Conservation (phyloP, 1,140 invertebrate genomes). For the Mycetomoellerius zeteki region DNA sequence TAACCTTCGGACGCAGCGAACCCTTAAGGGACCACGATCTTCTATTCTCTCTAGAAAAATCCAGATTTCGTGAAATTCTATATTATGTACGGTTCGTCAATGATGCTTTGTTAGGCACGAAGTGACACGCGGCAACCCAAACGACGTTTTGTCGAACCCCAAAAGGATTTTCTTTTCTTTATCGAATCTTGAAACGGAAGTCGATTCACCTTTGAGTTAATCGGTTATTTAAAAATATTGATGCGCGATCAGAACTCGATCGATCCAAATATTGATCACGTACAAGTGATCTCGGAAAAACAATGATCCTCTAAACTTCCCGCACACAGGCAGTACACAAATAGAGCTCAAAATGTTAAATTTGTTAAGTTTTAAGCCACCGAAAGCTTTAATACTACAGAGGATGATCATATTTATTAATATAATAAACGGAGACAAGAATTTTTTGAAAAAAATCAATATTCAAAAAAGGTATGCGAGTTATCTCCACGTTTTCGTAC, state of each 20-base stretch:
- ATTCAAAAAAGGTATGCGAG: no score
- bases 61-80: conserved; percentile 81
- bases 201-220: conserved; percentile 72
- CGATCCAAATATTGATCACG: conserved; percentile 81
- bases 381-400: neutral
- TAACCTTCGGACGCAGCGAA: conserved; percentile 71
- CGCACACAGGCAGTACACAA: neutral
- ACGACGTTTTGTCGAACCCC: conserved; percentile 56
- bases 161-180: conserved; percentile 74
- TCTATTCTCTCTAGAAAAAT: conserved; percentile 64
- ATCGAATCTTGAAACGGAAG: conserved; percentile 66
- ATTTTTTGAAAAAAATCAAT: neutral
- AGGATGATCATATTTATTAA: neutral
- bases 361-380: neutral
- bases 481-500: no score
- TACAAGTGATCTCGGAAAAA: conserved; percentile 20
- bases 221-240: conserved; percentile 83
- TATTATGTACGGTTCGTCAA: conserved; percentile 67
- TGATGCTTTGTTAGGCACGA: conserved; percentile 63
- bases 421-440: neutral
- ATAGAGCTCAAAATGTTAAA: neutral
- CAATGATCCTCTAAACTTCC: conserved; percentile 9
- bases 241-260: conserved; percentile 68
- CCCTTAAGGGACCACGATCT: conserved; percentile 72
- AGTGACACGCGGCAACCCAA: conserved; percentile 70